A percentile compares a stretch with the other conserved stretches of the same genome.
Conservation (phyloP, 2,113 vertebrate genomes). For the Planiliza haematocheilus region DNA sequence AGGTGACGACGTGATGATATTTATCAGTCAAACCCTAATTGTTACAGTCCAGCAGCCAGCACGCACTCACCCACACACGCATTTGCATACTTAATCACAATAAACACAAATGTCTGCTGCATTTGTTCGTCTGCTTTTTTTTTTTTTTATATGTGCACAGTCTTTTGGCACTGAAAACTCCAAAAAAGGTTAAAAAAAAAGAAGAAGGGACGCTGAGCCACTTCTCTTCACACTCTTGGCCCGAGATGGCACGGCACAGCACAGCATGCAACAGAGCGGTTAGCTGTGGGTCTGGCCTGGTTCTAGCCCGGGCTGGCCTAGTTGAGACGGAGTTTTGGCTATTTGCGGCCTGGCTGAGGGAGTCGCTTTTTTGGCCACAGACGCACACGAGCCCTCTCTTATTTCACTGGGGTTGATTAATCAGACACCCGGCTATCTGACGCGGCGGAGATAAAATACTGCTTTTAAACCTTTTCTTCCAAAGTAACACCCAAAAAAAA, state of each 20-base stretch:
- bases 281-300: conserved; percentile 53
- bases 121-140: conserved; percentile 65
- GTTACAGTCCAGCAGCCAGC: conserved; percentile 20
- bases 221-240: conserved; percentile 47
- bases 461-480: conserved; percentile 26
- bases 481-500: conserved; percentile 50
- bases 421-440: conserved; percentile 20
- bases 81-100: conserved; percentile 18
- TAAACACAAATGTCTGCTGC: conserved; percentile 69
- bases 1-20: not conserved
- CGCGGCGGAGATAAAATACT: conserved; percentile 38
- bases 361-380: conserved; percentile 40
- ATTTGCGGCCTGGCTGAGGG: conserved; percentile 59
- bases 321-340: conserved; percentile 56
- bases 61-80: conserved; percentile 14
- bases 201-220: conserved; percentile 29
- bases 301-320: conserved; percentile 60
- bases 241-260: conserved; percentile 31
- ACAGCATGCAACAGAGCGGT: conserved; percentile 51
- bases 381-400: conserved; percentile 9
- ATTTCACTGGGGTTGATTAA: conserved; percentile 30
- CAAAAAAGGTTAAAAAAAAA: conserved; percentile 16
- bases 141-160: conserved; percentile 48
- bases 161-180: conserved; percentile 63
- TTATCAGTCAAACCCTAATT: conserved; percentile 59